Evolutionary conservation across 2,113 vertebrate genomes (phyloP).

Genomic region (Dolichallabes microphthalmus): DNA sequence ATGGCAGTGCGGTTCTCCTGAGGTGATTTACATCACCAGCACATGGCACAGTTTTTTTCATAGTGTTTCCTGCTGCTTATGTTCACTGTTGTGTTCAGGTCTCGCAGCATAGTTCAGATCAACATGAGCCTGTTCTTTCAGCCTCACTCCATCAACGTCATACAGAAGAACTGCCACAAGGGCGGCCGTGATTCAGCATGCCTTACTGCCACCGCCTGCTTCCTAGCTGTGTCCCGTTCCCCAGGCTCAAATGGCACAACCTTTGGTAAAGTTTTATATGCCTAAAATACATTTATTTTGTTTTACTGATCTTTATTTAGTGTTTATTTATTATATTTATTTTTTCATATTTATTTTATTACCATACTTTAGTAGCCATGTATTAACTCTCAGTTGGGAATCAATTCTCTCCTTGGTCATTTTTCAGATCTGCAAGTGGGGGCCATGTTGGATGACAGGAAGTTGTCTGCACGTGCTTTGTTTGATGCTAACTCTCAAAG

Average conservation of each 20-base stretch:
- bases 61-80: background rate
- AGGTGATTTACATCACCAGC: constrained; percentile 66
- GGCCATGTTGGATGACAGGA: constrained; percentile 83
- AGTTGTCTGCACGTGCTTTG: constrained; percentile 75
- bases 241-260: constrained; percentile 61
- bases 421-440: constrained; percentile 74
- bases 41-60: background rate
- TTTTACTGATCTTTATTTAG: background rate
- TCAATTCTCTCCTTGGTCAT: background rate
- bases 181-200: constrained; percentile 78
- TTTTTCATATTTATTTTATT: constrained; percentile 1
- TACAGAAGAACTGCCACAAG: constrained; percentile 81
- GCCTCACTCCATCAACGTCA: constrained; percentile 82
- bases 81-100: constrained; percentile 66
- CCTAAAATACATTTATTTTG: background rate
- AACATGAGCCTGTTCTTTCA: constrained; percentile 75
- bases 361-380: background rate
- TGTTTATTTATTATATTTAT: background rate
- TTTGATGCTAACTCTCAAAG: constrained; percentile 83
- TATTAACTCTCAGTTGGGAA: background rate
- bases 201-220: constrained; percentile 80
- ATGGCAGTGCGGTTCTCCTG: constrained; percentile 83
- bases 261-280: constrained; percentile 68
- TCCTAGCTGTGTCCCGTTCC: constrained; percentile 72
- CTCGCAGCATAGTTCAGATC: constrained; percentile 81